A percentile compares a stretch with the other conserved stretches of the same genome.
phyloP scores from a whole-genome alignment of 2,888 invertebrate species.

The Leucozona laternaria region DNA sequence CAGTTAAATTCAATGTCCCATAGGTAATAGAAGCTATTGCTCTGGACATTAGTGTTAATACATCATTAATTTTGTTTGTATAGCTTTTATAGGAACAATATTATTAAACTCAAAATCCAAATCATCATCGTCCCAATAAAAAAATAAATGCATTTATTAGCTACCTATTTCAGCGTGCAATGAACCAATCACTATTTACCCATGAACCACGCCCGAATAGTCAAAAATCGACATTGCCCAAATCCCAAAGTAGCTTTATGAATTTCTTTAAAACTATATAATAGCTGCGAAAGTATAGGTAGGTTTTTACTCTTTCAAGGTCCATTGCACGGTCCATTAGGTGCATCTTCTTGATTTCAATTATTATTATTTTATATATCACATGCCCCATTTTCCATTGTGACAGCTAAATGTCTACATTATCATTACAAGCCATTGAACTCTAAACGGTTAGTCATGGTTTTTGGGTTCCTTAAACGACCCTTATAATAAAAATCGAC shows the following conservation, averaged over 20 bases:
- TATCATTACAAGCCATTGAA: conserved; percentile 67
- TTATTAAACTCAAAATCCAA: conserved; percentile 6
- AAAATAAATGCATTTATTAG: conserved; percentile 12
- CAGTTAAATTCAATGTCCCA: conserved; percentile 8
- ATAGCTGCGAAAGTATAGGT: neutral
- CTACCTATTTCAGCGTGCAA: conserved; percentile 3
- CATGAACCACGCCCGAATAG: conserved; percentile 17
- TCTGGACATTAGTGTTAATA: neutral
- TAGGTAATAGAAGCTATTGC: neutral
- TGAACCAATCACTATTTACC: conserved; percentile 23
- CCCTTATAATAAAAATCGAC: conserved; percentile 52
- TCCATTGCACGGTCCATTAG: conserved; percentile 50
- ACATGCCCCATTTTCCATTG: conserved; percentile 42
- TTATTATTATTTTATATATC: conserved; percentile 24
- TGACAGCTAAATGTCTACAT: conserved; percentile 64
- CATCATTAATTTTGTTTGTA: conserved; percentile 3
- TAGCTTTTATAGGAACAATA: neutral
- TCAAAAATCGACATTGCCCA: conserved; percentile 11
- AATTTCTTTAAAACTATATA: conserved; percentile 17
- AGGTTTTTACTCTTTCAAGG: conserved; percentile 32
- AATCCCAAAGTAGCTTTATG: neutral
- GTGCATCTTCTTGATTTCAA: conserved; percentile 36
- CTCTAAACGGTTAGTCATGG: conserved; percentile 67
- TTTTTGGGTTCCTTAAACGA: conserved; percentile 55
- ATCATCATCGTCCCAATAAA: neutral